Evolutionary conservation across 2,113 vertebrate species (phyloP), one percentile per base, ranked within the genome.

Genomic region (Electrona antarctica): DNA sequence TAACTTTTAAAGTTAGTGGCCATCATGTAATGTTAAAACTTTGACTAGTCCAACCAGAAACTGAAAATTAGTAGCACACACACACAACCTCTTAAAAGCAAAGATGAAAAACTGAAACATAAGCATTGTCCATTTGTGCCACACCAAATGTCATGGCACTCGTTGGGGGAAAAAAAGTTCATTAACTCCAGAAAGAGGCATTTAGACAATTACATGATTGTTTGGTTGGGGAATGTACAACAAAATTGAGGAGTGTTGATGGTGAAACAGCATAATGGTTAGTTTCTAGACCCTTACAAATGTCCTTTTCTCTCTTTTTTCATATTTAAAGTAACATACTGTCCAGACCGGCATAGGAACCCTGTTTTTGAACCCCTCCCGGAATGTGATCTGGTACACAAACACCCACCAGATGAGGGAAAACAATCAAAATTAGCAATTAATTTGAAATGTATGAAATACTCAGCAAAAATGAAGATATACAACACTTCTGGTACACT

Each of bases 401-500:
- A 54, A 54, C 6, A 12, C 11, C 11, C n/a, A 12, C 51, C 11
- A 54, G n/a, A n/a, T 3, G 29, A 45, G 41, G 11, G 9, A 28
- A 12, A 0, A 45, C 33, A 10, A 45, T 60, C 33, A 10, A 45
- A 60, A 41, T 13, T 9, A 51, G n/a, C 33, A 8, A 64, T 41
- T 45, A 11, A 21, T 50, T 50, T 49, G 54, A 61, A 45, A 29
- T 15, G 52, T 49, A 41, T 21, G 12, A 60, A 14, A 45, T 41
- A 58, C 46, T 21, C 15, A 67, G 41, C 11, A 72, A 61, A 57
- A 6, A 33, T 49, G 7, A 59, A 65, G 29, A 60, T 29, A 65
- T 51, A 60, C 67, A 83, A 84, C 68, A 87, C 78, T 67, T 77
- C 49, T 45, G 75, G 78, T 84, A 69, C 62, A 72, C 29, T 51